A percentile compares a stretch with the other conserved stretches of the same genome.
Evolutionary conservation across 2,888 invertebrate genomes (phyloP).

Genomic region (Pollenia labialis): DNA sequence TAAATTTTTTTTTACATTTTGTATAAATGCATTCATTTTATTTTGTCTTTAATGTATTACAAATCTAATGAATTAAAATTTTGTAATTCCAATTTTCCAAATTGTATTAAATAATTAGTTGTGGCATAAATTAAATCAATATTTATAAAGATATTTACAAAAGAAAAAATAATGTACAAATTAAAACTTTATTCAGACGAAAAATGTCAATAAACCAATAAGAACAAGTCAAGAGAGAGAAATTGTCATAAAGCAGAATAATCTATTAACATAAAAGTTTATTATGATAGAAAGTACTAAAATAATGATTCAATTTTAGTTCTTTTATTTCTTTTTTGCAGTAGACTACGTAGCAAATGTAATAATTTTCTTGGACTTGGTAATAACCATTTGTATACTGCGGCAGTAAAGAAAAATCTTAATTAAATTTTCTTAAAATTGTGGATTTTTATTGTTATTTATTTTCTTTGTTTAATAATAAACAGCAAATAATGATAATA

Average conservation of each 20-base stretch:
- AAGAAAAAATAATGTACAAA: background rate
- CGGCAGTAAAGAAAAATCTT: constrained; percentile 20
- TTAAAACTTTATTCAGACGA: constrained; percentile 14
- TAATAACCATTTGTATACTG: constrained; percentile 24
- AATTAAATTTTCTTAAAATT: constrained; percentile 44
- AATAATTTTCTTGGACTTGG: constrained; percentile 31
- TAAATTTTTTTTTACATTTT: no score
- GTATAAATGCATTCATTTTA: no score
- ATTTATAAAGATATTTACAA: constrained; percentile 10
- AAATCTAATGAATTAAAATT: background rate
- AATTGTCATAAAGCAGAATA: constrained; percentile 20
- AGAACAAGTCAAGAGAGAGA: background rate
- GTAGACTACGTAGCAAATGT: background rate
- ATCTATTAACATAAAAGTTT: constrained; percentile 53
- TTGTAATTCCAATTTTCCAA: background rate
- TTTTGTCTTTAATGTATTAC: no score
- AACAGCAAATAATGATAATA: constrained; percentile 45
- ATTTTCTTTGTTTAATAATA: constrained; percentile 18
- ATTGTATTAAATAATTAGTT: constrained; percentile 16
- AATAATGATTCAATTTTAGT: constrained; percentile 28
- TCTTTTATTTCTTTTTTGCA: background rate
- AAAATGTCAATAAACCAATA: constrained; percentile 32
- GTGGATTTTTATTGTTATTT: background rate
- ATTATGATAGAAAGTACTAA: constrained; percentile 51
- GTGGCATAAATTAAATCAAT: constrained; percentile 3